Base-by-base conservation (phyloP, 2,888 invertebrate genomes). In the Tribolium freemani region DNA sequence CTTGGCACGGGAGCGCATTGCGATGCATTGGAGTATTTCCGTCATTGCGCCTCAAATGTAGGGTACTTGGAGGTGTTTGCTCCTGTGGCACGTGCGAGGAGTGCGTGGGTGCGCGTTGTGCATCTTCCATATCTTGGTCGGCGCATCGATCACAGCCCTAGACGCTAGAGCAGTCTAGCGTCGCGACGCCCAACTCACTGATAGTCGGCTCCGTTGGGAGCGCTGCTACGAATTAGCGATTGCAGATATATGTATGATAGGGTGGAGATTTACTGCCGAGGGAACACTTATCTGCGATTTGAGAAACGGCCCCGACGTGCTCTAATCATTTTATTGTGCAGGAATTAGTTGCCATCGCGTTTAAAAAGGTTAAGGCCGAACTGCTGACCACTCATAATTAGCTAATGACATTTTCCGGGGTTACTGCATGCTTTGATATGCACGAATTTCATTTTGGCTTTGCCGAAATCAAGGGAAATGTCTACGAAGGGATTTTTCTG, bases 21-120 rank as follows among this genome's bases (percentile, higher is more conserved):
- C 53, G 16, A 38, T 21, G 44, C 51, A 51, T 30, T 68, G 48
- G 20, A 50, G 74, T 79, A 76, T 79, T 81, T 82, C 81, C 81
- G 81, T 80, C 76, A 80, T 77, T 81, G 79, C 80, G 78, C 79
- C 71, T 77, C 79, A 78, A 79, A 82, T 79, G 77, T 78, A 76
- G 78, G 77, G 73, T 78, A 78, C 73, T 54, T 71, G 74, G 77
- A 78, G 79, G 79, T 79, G 75, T 71, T 77, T 76, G 78, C 78
- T 78, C 16, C 56, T 66, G 44, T 73, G 78, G 75, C 78, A 79
- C 78, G 80, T 79, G 80, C 70, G 72, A 63, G 77, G 75, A 21
- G 74, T 69, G 78, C 78, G 80, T 80, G 78, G 78, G 78, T 77
- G 78, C 75, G 73, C 73, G 70, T 70, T 70, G 71, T 58, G 74